Conservation (phyloP, 2,113 vertebrate genomes). For the Calypte anna region DNA sequence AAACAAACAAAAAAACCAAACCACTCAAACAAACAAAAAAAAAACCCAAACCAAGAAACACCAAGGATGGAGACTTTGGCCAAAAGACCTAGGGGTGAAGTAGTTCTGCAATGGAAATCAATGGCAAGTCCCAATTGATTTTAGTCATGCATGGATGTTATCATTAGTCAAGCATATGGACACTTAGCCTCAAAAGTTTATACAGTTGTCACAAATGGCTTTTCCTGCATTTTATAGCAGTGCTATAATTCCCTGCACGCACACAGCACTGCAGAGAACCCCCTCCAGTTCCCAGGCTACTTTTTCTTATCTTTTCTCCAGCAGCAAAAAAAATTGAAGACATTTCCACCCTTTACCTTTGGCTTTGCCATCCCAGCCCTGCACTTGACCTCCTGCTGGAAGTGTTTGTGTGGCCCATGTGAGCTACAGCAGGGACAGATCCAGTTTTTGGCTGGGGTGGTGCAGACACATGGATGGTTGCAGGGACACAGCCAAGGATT, state of each 20-base stretch:
- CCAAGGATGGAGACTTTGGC: neutral
- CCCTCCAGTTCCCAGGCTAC: neutral
- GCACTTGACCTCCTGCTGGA: neutral
- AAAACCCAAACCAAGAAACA: neutral
- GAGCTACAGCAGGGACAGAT: neutral
- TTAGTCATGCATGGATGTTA: neutral
- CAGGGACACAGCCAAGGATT: neutral
- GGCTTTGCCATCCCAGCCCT: neutral
- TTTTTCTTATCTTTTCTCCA: neutral
- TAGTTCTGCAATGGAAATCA: constrained; percentile 14
- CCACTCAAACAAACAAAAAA: accelerated
- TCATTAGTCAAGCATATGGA: neutral
- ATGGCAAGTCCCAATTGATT: neutral
- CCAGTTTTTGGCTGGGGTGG: neutral
- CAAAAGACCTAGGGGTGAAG: constrained; percentile 22
- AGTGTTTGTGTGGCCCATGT: neutral
- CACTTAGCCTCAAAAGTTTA: neutral
- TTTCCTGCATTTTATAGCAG: neutral
- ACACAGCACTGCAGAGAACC: neutral
- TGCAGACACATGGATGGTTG: accelerated
- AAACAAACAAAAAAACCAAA: neutral
- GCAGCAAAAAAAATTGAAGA: neutral
- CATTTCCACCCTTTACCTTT: neutral
- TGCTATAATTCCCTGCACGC: neutral
- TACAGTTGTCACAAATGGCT: neutral